Percentiles rank a stretch among this genome's conserved stretches.
Conservation (phyloP, 2,888 invertebrate genomes). For the Glyphotaelius pellucidus region DNA sequence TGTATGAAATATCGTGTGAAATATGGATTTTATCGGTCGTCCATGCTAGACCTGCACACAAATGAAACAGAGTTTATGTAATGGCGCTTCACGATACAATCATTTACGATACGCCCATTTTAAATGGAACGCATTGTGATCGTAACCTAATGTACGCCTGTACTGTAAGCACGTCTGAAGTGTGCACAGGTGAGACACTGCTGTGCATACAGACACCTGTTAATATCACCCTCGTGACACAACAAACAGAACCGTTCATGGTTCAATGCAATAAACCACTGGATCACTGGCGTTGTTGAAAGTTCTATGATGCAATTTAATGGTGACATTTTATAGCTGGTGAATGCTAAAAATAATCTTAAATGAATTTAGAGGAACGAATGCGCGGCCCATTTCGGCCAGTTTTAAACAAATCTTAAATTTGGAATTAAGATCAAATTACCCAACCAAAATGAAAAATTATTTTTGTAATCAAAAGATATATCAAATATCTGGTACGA, state of each 20-base stretch:
- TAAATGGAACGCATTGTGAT: not conserved
- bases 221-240: not conserved
- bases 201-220: not conserved
- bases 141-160: not conserved
- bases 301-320: not conserved
- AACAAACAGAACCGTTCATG: not conserved
- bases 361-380: no score
- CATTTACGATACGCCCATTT: not conserved
- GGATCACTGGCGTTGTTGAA: not conserved
- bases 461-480: no score
- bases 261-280: not conserved
- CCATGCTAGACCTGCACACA: no score
- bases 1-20: no score
- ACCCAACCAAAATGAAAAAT: no score
- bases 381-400: no score
- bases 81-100: not conserved
- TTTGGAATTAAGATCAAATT: no score
- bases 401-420: no score
- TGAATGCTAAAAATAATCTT: not conserved
- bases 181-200: constrained; percentile 21
- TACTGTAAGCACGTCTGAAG: not conserved
- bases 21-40: no score
- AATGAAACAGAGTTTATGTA: no score
- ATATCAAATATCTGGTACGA: no score
- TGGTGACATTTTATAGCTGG: not conserved